phyloP scores from a whole-genome alignment of 2,797 vertebrate genomes.

The Enteromius treurensis region DNA sequence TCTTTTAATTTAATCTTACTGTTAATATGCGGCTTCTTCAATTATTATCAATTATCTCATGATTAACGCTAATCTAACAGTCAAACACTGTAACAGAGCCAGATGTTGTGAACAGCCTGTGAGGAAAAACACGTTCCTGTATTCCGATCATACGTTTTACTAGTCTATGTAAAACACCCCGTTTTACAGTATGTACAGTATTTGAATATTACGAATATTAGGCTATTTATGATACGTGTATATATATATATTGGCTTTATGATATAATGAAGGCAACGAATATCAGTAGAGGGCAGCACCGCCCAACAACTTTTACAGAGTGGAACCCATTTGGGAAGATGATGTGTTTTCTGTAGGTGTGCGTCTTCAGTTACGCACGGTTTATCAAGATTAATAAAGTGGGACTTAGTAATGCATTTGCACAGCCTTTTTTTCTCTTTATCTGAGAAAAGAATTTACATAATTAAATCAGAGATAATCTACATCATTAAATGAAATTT shows the following conservation, averaged over 20 bases:
- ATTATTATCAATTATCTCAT: neutral
- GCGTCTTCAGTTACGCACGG: neutral
- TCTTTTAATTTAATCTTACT: neutral
- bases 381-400: neutral
- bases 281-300: constrained; percentile 14
- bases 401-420: neutral
- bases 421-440: neutral
- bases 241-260: too few species aligned
- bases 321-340: neutral
- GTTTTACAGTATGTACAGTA: neutral
- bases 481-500: neutral
- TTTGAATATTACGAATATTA: neutral
- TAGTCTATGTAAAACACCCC: neutral
- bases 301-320: neutral
- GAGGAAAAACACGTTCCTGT: too few species aligned
- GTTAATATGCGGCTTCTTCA: constrained; percentile 2
- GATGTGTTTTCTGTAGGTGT: neutral
- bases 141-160: too few species aligned
- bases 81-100: neutral
- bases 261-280: neutral
- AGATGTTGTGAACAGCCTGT: constrained; percentile 3
- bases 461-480: neutral
- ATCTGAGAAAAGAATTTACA: neutral
- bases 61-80: constrained; percentile 1
- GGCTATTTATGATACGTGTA: too few species aligned